These are phyloP conservation scores for Cryptophagus acutangulus DNA, from an alignment of 2,888 invertebrate genomes.

Conservation along the genomic window DNA sequence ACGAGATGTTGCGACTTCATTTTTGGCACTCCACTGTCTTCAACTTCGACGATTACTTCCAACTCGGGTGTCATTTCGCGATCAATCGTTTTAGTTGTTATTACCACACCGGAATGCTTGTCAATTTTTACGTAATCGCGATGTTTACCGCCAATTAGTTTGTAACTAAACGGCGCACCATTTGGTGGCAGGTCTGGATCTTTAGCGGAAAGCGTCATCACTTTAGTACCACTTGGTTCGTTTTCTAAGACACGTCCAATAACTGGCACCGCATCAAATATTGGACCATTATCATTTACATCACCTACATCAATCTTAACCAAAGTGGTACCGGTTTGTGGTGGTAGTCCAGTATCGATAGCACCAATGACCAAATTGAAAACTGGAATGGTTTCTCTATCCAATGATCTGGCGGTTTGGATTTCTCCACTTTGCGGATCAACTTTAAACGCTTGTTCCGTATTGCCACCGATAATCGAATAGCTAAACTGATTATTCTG, in stretches of 20 bases:
- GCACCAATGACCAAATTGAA: constrained; percentile 80
- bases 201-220: constrained; percentile 78
- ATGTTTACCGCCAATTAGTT: constrained; percentile 72
- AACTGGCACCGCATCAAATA: constrained; percentile 67
- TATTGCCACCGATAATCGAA: constrained; percentile 80
- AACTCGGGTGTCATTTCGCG: constrained; percentile 74
- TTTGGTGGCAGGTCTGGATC: constrained; percentile 89
- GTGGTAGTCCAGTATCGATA: constrained; percentile 82
- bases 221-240: constrained; percentile 74
- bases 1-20: constrained; percentile 78
- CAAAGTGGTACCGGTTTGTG: constrained; percentile 85
- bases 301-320: constrained; percentile 77
- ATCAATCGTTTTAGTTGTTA: constrained; percentile 74
- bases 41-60: constrained; percentile 74
- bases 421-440: constrained; percentile 83
- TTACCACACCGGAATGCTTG: constrained; percentile 72
- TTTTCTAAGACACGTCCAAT: constrained; percentile 81
- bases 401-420: constrained; percentile 68
- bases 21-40: constrained; percentile 80
- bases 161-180: constrained; percentile 84
- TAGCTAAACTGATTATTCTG: constrained; percentile 91
- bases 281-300: constrained; percentile 90
- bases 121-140: constrained; percentile 72
- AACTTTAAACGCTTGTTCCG: constrained; percentile 78
- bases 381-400: constrained; percentile 71